These are phyloP conservation scores for Calliphora vomitoria DNA, from an alignment of 2,888 invertebrate genomes.

Conservation along the genomic window DNA sequence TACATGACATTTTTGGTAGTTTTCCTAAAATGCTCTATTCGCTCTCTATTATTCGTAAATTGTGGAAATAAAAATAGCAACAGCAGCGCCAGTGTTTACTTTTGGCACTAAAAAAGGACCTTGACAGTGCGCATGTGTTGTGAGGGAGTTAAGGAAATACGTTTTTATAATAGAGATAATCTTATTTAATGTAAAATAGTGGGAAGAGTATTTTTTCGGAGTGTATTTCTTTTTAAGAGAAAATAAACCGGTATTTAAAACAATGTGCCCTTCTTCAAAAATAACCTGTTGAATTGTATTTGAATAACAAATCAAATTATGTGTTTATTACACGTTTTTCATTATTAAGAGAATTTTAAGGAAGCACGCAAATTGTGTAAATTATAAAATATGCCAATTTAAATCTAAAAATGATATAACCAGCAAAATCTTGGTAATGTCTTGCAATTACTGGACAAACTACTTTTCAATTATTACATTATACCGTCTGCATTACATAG, in stretches of 20 bases:
- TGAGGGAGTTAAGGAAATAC: not conserved
- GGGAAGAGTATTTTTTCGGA: constrained; percentile 47
- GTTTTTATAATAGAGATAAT: not conserved
- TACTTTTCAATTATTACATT: too few relatives aligned
- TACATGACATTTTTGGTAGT: constrained; percentile 10
- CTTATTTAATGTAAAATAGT: constrained; percentile 6
- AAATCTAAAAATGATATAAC: too few relatives aligned
- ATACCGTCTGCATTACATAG: too few relatives aligned
- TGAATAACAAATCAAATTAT: not conserved
- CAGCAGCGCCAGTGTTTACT: constrained; percentile 61
- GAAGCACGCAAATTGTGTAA: too few relatives aligned
- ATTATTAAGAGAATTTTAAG: too few relatives aligned
- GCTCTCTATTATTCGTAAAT: not conserved
- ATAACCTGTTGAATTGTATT: constrained; percentile 53
- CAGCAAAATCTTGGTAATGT: too few relatives aligned
- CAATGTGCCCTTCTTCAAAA: not conserved
- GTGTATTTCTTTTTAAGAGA: not conserved
- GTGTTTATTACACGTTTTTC: too few relatives aligned
- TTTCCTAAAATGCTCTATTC: not conserved
- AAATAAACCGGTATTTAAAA: not conserved
- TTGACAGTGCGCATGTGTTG: constrained; percentile 17
- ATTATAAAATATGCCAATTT: too few relatives aligned
- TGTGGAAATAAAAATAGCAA: not conserved
- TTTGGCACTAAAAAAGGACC: constrained; percentile 11
- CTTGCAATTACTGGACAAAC: too few relatives aligned